Percentiles rank a stretch among this genome's conserved stretches.
These are phyloP conservation scores for Thereva unica DNA, from an alignment of 2,888 invertebrate genomes.

Conservation along the genomic window DNA sequence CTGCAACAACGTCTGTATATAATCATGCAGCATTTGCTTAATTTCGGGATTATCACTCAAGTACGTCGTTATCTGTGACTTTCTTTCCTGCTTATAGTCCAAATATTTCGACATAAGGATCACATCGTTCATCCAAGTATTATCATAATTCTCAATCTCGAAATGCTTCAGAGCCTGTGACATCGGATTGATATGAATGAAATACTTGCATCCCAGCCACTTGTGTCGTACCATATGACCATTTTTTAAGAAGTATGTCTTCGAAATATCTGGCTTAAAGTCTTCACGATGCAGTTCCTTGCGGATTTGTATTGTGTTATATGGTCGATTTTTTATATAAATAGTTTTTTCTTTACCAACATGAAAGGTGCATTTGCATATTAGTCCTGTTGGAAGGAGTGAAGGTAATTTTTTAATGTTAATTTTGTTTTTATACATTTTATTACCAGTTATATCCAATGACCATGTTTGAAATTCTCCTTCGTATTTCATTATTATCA, in stretches of 20 bases:
- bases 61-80: constrained; percentile 34
- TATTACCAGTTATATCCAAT: constrained; percentile 49
- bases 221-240: constrained; percentile 37
- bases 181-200: constrained; percentile 36
- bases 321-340: constrained; percentile 22
- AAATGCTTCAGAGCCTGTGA: constrained; percentile 19
- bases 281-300: constrained; percentile 22
- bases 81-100: constrained; percentile 30
- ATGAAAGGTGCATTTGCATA: constrained; percentile 28
- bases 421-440: not conserved
- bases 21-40: constrained; percentile 38
- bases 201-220: constrained; percentile 34
- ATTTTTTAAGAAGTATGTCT: constrained; percentile 34
- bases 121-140: constrained; percentile 36
- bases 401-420: not conserved
- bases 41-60: constrained; percentile 35
- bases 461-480: constrained; percentile 51
- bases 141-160: not conserved
- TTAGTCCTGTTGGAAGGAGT: constrained; percentile 27
- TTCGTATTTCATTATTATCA: constrained; percentile 48
- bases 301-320: constrained; percentile 30
- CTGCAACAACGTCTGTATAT: constrained; percentile 32
- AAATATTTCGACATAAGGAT: constrained; percentile 36
- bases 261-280: constrained; percentile 32
- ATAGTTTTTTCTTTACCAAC: constrained; percentile 34